phyloP scores from a whole-genome alignment of 37 sponge, comb jelly and placozoan species.

The Chondrosia reniformis region DNA sequence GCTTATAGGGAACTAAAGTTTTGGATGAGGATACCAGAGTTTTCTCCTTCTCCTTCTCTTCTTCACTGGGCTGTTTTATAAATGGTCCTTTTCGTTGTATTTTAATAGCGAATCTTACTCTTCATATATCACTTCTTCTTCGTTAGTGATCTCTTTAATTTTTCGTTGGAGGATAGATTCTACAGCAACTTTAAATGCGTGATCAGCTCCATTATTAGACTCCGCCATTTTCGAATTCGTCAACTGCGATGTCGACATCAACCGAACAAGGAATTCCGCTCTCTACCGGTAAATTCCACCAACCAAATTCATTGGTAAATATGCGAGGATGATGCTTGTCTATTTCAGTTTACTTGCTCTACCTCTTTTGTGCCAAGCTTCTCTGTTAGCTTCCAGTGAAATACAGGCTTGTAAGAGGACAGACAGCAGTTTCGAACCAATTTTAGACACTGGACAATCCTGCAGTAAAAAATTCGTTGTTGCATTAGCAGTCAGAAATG shows the following conservation, averaged over 20 bases:
- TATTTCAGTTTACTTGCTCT: too few species aligned
- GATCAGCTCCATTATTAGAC: too few species aligned
- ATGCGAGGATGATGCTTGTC: not conserved
- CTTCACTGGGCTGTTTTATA: not conserved
- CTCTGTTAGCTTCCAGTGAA: conserved; percentile 70
- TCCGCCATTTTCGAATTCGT: not conserved
- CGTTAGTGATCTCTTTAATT: conserved; percentile 64
- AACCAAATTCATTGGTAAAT: not conserved
- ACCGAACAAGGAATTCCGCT: not conserved
- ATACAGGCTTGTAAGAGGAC: conserved; percentile 46
- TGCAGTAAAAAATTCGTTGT: conserved; percentile 72
- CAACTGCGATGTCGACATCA: not conserved
- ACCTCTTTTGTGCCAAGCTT: conserved; percentile 1
- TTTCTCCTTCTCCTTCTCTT: not conserved
- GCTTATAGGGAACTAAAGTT: too few species aligned
- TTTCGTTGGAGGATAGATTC: conserved; percentile 46
- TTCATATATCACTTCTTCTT: conserved; percentile 69
- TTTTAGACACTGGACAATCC: conserved; percentile 33
- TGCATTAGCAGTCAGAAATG: conserved; percentile 60
- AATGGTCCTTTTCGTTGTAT: not conserved
- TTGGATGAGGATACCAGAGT: too few species aligned
- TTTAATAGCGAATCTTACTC: conserved; percentile 70
- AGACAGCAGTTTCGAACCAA: conserved; percentile 28
- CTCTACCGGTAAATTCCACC: too few species aligned
- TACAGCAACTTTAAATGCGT: conserved; percentile 46